Percentiles rank a stretch among this genome's conserved stretches.
Evolutionary conservation across 2,888 invertebrate species (phyloP).

Genomic region (Leucania comma): DNA sequence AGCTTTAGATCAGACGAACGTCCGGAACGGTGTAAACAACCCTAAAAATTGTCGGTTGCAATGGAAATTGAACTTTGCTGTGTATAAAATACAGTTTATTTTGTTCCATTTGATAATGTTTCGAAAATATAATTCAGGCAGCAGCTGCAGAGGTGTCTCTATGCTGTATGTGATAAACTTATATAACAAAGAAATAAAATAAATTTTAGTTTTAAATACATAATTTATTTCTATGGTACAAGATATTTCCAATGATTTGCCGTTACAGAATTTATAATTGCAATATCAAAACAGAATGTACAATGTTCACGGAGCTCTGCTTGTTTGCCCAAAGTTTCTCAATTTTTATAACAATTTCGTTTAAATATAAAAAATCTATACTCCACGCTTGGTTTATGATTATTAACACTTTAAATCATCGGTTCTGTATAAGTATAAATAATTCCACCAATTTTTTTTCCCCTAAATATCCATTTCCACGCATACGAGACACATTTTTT

Average conservation of each 20-base stretch:
- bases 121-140: too few relatives aligned
- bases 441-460: slow-evolving; percentile 75
- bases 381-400: slow-evolving; percentile 65
- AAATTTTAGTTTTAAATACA: slow-evolving; percentile 84
- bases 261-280: slow-evolving; percentile 73
- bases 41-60: too few relatives aligned
- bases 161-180: too few relatives aligned
- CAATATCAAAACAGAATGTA: slow-evolving; percentile 72
- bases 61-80: too few relatives aligned
- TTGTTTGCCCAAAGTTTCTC: slow-evolving; percentile 60
- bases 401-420: slow-evolving; percentile 75
- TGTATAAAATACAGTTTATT: too few relatives aligned
- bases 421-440: slow-evolving; percentile 67
- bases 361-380: slow-evolving; percentile 65
- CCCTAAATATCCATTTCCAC: slow-evolving; percentile 74
- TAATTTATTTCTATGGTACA: slow-evolving; percentile 91
- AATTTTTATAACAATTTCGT: slow-evolving; percentile 68
- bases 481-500: slow-evolving; percentile 75
- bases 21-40: too few relatives aligned
- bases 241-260: slow-evolving; percentile 85
- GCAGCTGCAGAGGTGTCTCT: too few relatives aligned
- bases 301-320: slow-evolving; percentile 59
- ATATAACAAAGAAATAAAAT: slow-evolving; percentile 58
- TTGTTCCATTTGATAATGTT: too few relatives aligned
- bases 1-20: too few relatives aligned